Percentiles rank a stretch among this genome's conserved stretches.
Conservation (phyloP, 2,888 invertebrate species). For the Ochropleura plecta region DNA sequence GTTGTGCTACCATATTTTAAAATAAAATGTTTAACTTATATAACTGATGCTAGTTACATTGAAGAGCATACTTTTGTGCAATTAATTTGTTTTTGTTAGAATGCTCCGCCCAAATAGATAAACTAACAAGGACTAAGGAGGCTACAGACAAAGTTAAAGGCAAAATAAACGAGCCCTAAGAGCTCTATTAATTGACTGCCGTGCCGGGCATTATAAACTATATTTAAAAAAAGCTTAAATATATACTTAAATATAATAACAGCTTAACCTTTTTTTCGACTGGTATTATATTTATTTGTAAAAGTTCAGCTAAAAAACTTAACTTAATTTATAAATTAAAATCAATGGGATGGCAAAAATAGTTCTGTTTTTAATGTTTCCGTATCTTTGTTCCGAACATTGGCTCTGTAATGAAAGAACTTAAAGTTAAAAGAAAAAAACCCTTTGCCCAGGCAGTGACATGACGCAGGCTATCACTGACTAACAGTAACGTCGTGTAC, state of each 20-base stretch:
- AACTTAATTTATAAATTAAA: background rate
- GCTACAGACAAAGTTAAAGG: background rate
- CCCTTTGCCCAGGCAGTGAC: too few relatives aligned
- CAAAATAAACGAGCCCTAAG: background rate
- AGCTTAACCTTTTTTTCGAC: too few relatives aligned
- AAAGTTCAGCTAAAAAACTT: background rate
- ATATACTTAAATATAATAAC: too few relatives aligned
- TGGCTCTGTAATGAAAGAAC: background rate
- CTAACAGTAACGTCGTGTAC: too few relatives aligned
- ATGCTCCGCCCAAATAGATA: background rate
- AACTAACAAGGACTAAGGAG: background rate
- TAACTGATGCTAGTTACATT: too few relatives aligned
- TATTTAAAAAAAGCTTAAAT: too few relatives aligned
- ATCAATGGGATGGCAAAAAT: background rate
- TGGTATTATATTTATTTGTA: too few relatives aligned
- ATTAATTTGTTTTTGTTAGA: too few relatives aligned
- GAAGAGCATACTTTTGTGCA: too few relatives aligned
- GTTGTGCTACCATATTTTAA: background rate
- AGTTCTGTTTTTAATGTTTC: background rate
- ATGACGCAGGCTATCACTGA: background rate
- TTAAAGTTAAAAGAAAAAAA: background rate
- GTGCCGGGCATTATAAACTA: background rate
- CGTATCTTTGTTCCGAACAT: background rate
- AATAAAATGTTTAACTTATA: background rate
- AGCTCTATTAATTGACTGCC: background rate